Evolutionary conservation across 2,797 vertebrate species (phyloP), one percentile per base, ranked within the genome.

Genomic region (Intellagama lesueurii): DNA sequence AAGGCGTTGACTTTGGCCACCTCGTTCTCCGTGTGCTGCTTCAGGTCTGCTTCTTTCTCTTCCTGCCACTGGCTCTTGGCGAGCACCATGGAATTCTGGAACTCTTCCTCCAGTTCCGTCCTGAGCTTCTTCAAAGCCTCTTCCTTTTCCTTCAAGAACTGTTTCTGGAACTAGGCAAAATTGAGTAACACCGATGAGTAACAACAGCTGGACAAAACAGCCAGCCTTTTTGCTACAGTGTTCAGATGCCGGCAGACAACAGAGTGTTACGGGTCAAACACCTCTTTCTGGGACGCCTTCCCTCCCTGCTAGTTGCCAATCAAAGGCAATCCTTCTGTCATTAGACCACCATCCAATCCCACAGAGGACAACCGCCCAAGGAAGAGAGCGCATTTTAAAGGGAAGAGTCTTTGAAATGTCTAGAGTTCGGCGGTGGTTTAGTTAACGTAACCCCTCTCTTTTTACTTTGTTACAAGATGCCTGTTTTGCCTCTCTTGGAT

Each of bases 51-150:
- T 93, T 97, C 96, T 86, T 96, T 98, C 91, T 98, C 98, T 95
- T 95, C 96, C 91, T 96, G 92, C 98, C 98, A 99, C 66, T 96
- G 95, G 89, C 83, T 94, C 95, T 97, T 97, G 72, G 98, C 96
- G 79, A 94, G 92, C 30, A 28, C 81, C 88, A 98, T 52, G 1
- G 96, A 94, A 79, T 90, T 94, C 91, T 91, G 93, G 90, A 98
- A 97, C 70, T 97, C 96, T 88, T 96, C 95, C 95, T 98, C 97
- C 40, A 99, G 96, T 68, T 98, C 96, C 30, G 89, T 86, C 89
- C 93, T 97, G 66, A 98, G 95, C 90, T 94, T 95, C 77, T 96
- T 96, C 94, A 98, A 87, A 89, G 95, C 93, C 1, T 83, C 49
- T 88, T 95, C 94, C 85, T 92, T 97, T 92, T 98, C 97, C 91